These are phyloP conservation scores for Zosterops hypoxanthus DNA, from an alignment of 2,113 vertebrate genomes.

Conservation along the genomic window DNA sequence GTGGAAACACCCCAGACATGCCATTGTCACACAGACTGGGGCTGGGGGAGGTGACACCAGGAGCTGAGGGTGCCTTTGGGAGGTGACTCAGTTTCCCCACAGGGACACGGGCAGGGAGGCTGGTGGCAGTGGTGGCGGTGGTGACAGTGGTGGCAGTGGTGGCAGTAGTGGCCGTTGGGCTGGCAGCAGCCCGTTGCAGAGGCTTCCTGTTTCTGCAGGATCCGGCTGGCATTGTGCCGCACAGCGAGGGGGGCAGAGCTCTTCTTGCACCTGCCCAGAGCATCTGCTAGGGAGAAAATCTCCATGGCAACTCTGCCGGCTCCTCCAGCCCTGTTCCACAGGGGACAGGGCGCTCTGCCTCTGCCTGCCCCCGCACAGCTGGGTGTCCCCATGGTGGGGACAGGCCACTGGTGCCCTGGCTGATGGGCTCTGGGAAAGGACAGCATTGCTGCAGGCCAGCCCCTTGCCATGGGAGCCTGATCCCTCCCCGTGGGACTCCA, in stretches of 20 bases:
- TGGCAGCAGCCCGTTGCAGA: not conserved
- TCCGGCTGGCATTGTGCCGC: constrained; percentile 48
- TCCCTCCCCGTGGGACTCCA: not conserved
- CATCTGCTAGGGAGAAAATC: constrained; percentile 66
- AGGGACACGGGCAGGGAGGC: accelerated
- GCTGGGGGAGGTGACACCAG: not conserved
- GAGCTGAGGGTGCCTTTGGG: not conserved
- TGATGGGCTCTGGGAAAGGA: not conserved
- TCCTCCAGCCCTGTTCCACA: constrained; percentile 18
- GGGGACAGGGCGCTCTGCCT: constrained; percentile 44
- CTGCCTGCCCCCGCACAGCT: not conserved
- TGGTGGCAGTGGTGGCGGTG: not conserved
- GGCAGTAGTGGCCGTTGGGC: not conserved
- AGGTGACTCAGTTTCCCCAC: constrained; percentile 4
- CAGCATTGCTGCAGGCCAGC: accelerated
- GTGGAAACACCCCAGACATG: accelerated
- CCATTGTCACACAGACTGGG: accelerated
- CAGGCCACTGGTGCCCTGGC: not conserved
- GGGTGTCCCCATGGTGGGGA: not conserved
- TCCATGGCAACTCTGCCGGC: constrained; percentile 52
- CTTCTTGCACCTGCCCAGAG: constrained; percentile 69
- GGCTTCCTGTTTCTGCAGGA: constrained; percentile 35
- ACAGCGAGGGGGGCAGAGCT: constrained; percentile 64
- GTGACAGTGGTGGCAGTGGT: not conserved
- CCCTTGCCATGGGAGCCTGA: not conserved